Base-by-base conservation (phyloP, 1,140 invertebrate species). In the Aphidius gifuensis region DNA sequence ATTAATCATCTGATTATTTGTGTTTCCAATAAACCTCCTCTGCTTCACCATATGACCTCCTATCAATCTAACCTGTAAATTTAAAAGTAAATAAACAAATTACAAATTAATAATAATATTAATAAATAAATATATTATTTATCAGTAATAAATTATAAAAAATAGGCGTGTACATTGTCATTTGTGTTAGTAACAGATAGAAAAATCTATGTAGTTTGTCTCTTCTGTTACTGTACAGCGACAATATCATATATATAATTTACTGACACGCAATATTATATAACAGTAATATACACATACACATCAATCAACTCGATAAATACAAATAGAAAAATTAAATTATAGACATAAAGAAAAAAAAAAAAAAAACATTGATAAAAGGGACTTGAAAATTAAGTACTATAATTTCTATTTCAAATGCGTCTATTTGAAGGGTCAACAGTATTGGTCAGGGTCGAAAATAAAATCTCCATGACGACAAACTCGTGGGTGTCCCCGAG, bases 1-100 rank as follows among this genome's bases (percentile, higher is more conserved):
- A 70, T 77, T 78, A 67, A 78, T 78, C 76, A 77, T 78, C 66
- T 77, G 75, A 67, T 76, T 78, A 23, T 78, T 76, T 44, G 76
- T 77, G 51, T 78, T 78, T 5, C 74, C 76, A 61, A 77, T 78
- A 61, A 78, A 77, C 60, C 75, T 65, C 67, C 75, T 75, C 69
- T 75, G 76, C 69, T 78, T 78, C 69, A 77, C 71, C 73, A 75
- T 75, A 65, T 74, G 75, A 55, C 75, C 73, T 38, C 66, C 65
- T 64, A 69, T 65, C 68, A 69, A 76, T 65, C 73, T 72, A 75
- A 74, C 68, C 76, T 78, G 66, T 4, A 60, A 55, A 46, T 49
- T 40, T 7, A 3, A 40, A 57, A 45, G 44, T 54, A 61, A 55
- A 45, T 32, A 55, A 55, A 9, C 5, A 45, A 45, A 53, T 48